These are phyloP conservation scores for Coecobrya sp. DNA, from an alignment of 2,888 invertebrate species.

Conservation along the genomic window DNA sequence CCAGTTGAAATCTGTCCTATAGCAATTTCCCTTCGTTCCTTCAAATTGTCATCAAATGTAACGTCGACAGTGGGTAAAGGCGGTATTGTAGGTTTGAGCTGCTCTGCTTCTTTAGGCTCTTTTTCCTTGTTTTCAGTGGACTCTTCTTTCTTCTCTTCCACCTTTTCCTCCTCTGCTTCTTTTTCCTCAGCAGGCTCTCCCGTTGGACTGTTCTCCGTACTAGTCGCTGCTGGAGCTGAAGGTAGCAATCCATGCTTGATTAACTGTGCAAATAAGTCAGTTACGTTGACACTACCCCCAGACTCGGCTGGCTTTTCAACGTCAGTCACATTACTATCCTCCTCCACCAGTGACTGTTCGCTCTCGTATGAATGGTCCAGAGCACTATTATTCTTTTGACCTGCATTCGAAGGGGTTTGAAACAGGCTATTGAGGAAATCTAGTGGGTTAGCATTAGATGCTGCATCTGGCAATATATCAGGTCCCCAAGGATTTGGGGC, in stretches of 20 bases:
- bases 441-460: slow-evolving; percentile 87
- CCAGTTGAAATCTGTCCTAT: slow-evolving; percentile 92
- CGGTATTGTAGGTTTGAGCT: slow-evolving; percentile 79
- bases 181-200: slow-evolving; percentile 85
- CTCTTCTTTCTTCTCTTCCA: slow-evolving; percentile 13
- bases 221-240: slow-evolving; percentile 40
- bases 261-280: slow-evolving; percentile 94
- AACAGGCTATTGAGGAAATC: slow-evolving; percentile 91
- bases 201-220: slow-evolving; percentile 28
- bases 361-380: slow-evolving; percentile 80
- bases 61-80: slow-evolving; percentile 85
- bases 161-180: slow-evolving; percentile 64
- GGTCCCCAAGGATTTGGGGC: slow-evolving; percentile 74
- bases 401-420: slow-evolving; percentile 88
- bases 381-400: slow-evolving; percentile 31
- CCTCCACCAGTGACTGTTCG: slow-evolving; percentile 75
- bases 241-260: slow-evolving; percentile 94
- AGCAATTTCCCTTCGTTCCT: slow-evolving; percentile 82
- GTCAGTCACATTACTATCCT: slow-evolving; percentile 44
- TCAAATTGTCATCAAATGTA: slow-evolving; percentile 83
- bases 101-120: slow-evolving; percentile 62
- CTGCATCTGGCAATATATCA: slow-evolving; percentile 9
- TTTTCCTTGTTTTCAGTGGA: background rate
- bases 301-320: background rate
- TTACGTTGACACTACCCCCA: slow-evolving; percentile 88